Evolutionary conservation across 2,888 invertebrate genomes (phyloP).

Genomic region (Diarsia mendica): DNA sequence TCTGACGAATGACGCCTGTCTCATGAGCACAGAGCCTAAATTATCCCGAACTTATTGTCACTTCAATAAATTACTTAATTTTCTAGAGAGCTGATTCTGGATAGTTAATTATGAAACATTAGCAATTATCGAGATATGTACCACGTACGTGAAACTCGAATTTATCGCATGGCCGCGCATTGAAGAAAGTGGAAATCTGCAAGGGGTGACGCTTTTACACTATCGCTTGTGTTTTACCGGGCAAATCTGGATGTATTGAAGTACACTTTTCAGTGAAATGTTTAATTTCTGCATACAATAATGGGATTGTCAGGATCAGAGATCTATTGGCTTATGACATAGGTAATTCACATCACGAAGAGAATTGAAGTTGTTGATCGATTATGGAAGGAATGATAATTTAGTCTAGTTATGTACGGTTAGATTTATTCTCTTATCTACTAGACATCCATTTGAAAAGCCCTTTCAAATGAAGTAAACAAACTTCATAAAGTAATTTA

Average conservation of each 20-base stretch:
- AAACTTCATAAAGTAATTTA: slow-evolving; percentile 5
- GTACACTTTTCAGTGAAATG: background rate
- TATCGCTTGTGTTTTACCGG: slow-evolving; percentile 51
- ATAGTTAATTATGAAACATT: slow-evolving; percentile 66
- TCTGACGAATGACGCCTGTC: background rate
- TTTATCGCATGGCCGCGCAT: slow-evolving; percentile 81
- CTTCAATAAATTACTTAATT: slow-evolving; percentile 35
- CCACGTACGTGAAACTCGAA: slow-evolving; percentile 78
- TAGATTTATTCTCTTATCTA: background rate
- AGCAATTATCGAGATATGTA: slow-evolving; percentile 71
- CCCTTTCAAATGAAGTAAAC: slow-evolving; percentile 1
- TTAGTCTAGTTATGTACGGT: background rate
- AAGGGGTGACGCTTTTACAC: slow-evolving; percentile 69
- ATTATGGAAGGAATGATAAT: background rate
- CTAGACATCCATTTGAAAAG: background rate
- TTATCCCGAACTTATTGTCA: slow-evolving; percentile 15
- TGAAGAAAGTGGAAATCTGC: slow-evolving; percentile 83
- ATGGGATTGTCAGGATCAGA: background rate
- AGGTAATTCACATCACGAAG: no score
- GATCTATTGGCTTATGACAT: no score
- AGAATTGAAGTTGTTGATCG: background rate
- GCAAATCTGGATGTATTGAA: background rate
- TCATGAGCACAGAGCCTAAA: background rate
- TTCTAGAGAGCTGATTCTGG: slow-evolving; percentile 67
- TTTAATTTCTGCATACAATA: background rate